phyloP scores from a whole-genome alignment of 2,113 vertebrate species.

The Carollia perspicillata region DNA sequence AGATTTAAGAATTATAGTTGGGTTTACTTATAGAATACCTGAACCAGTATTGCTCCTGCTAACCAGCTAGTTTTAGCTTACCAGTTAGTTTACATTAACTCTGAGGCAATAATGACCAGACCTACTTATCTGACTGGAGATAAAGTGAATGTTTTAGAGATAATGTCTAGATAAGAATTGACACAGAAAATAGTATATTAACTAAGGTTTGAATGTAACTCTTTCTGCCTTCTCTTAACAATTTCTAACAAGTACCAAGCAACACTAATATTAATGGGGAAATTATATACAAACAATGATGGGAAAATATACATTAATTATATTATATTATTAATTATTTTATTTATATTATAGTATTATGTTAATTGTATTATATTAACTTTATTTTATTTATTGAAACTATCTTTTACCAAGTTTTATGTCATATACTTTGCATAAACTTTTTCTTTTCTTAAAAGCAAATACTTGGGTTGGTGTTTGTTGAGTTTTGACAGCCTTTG shows the following conservation, averaged over 20 bases:
- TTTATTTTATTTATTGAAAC: background rate
- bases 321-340: background rate
- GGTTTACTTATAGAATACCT: background rate
- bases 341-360: background rate
- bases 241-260: background rate
- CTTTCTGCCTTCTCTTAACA: background rate
- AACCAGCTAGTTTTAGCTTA: background rate
- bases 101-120: background rate
- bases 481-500: background rate
- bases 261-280: background rate
- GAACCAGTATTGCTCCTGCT: background rate
- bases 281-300: background rate
- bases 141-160: background rate
- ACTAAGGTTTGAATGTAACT: background rate
- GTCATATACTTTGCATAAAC: background rate
- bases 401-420: background rate
- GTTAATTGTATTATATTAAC: background rate
- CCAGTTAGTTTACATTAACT: background rate
- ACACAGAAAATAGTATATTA: background rate
- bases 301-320: background rate
- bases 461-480: background rate
- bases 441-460: slow-evolving; percentile 9
- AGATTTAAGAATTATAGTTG: background rate
- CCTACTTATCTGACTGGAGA: background rate
- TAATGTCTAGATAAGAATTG: background rate